Evolutionary conservation across 1,140 invertebrate genomes (phyloP), one percentile per base, ranked within the genome.

Genomic region (Aradophagus sp.): DNA sequence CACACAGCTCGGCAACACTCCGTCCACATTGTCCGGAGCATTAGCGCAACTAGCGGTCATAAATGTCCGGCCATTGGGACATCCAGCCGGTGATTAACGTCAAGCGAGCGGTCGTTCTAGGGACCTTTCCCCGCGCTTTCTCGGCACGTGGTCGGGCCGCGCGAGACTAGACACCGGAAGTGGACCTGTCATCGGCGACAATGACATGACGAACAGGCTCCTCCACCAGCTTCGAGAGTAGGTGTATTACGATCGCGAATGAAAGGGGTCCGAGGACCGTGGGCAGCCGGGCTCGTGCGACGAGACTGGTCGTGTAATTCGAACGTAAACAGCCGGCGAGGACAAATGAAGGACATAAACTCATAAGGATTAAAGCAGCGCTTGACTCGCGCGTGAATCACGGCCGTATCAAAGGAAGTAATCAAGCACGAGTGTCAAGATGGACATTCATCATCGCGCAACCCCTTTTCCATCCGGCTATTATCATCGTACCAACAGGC

Each of bases 281-380:
- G 61, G 53, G 72, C 20, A 66, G 69, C 31, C 48, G 15, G 61
- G 36, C 67, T 70, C 67, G 72, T 67, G 67, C 72, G 67, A 67
- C 62, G 41, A 23, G 32, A 52, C 41, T 59, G 45, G 41, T 52
- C 58, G 34, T 61, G 65, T 65, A 61, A 74, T 74, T 69, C 61
- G 61, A 70, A 66, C 62, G 48, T 66, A 74, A 74, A 74, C 45
- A 61, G 53, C 58, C 36, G 14, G 31, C 56, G 72, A 74, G 72
- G 73, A 74, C 67, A 74, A 71, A 71, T 74, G 67, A 67, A 74
- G 73, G 63, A 66, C 73, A 67, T 67, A 63, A 71, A 71, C 62
- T 65, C 56, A 39, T 63, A 71, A 75, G 68, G 63, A 72, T 71
- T 68, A 68, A 75, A 71, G 56, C 53, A 39, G 27, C 26, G 45